A percentile compares a stretch with the other conserved stretches of the same genome.
Conservation (phyloP, 2,888 invertebrate genomes). For the Proisotoma minuta region DNA sequence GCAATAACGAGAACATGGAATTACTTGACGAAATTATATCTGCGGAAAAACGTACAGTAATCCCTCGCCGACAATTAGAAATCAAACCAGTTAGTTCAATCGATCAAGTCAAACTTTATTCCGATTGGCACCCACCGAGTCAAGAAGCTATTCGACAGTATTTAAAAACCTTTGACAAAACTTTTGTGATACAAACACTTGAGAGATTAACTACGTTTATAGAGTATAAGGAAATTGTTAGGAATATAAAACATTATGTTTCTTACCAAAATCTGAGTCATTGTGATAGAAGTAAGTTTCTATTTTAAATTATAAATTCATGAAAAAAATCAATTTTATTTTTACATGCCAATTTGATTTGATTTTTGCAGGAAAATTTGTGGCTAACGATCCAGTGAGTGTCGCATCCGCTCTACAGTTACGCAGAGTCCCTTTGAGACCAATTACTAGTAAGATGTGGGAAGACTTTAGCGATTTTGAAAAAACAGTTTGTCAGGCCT, state of each 20-base stretch:
- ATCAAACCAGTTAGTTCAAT: too few relatives aligned
- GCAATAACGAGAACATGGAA: too few relatives aligned
- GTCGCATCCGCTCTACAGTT: neutral
- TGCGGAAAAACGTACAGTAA: too few relatives aligned
- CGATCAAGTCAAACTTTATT: too few relatives aligned
- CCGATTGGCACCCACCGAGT: neutral
- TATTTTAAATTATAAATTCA: neutral
- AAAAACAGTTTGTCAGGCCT: neutral
- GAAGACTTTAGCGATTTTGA: neutral
- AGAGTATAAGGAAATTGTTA: too few relatives aligned
- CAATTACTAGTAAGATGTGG: neutral
- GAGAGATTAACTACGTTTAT: too few relatives aligned
- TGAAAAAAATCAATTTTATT: too few relatives aligned
- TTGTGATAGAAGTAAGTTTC: neutral
- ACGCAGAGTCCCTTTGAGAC: neutral
- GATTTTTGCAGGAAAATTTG: neutral
- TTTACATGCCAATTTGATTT: too few relatives aligned
- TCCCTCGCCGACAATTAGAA: too few relatives aligned
- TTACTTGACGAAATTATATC: too few relatives aligned
- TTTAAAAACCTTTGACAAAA: neutral
- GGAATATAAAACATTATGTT: too few relatives aligned
- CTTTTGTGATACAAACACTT: neutral
- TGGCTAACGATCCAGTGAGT: neutral
- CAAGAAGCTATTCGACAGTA: neutral
- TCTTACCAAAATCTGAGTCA: too few relatives aligned